phyloP scores from a whole-genome alignment of 2,888 invertebrate genomes.

The Archips crataeganus region DNA sequence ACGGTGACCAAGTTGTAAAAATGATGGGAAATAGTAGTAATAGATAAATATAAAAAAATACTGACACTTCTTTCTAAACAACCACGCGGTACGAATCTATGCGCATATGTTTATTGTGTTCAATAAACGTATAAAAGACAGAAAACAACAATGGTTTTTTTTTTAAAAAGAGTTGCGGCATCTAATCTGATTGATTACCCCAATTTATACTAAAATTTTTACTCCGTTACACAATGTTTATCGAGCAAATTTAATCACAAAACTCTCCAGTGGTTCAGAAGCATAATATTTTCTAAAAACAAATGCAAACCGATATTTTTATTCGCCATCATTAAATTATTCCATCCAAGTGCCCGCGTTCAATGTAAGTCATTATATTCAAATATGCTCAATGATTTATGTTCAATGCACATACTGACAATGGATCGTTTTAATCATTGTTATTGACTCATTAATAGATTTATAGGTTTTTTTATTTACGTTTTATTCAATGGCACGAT shows the following conservation, averaged over 20 bases:
- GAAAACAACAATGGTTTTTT: too few relatives aligned
- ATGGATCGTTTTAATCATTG: constrained; percentile 40
- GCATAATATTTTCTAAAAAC: constrained; percentile 40
- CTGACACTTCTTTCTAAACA: too few relatives aligned
- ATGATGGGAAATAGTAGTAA: too few relatives aligned
- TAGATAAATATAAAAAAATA: too few relatives aligned
- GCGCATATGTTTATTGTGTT: too few relatives aligned
- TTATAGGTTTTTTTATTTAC: constrained; percentile 34
- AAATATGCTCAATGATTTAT: constrained; percentile 36
- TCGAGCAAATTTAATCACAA: constrained; percentile 21
- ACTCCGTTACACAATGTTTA: constrained; percentile 19
- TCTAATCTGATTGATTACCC: background rate
- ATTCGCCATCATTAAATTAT: constrained; percentile 39
- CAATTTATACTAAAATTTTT: background rate
- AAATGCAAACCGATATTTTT: constrained; percentile 36
- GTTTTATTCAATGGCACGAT: constrained; percentile 33
- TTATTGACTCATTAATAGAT: constrained; percentile 42
- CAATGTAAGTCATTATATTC: constrained; percentile 43
- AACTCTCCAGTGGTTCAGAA: constrained; percentile 21
- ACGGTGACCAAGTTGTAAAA: too few relatives aligned
- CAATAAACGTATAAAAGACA: too few relatives aligned
- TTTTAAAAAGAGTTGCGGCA: background rate
- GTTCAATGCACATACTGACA: constrained; percentile 39
- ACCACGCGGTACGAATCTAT: too few relatives aligned
- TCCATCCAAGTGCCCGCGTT: constrained; percentile 35